Conservation (phyloP, 2,888 invertebrate species). For the Folsomia manolachei region DNA sequence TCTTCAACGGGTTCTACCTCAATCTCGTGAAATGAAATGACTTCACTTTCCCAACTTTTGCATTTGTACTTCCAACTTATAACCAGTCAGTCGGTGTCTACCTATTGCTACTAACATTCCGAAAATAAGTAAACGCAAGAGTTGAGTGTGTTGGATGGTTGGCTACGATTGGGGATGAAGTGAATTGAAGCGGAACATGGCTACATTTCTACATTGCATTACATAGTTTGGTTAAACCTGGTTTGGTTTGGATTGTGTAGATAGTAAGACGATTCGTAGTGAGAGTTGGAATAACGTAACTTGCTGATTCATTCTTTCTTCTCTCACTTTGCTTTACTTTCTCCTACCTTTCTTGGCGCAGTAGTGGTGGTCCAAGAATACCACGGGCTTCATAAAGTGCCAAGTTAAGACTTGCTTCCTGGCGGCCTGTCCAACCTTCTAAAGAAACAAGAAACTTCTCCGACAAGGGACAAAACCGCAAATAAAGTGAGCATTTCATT, state of each 20-base stretch:
- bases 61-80: neutral
- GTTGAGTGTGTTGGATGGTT: neutral
- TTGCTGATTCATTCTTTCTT: neutral
- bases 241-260: too few species aligned
- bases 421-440: neutral
- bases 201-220: too few species aligned
- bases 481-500: too few species aligned
- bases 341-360: too few species aligned
- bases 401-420: neutral
- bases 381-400: neutral
- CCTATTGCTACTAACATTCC: too few species aligned
- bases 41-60: neutral
- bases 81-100: neutral
- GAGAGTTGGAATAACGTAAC: too few species aligned
- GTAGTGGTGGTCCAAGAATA: too few species aligned
- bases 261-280: too few species aligned
- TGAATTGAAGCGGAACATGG: neutral
- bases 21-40: neutral
- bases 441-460: neutral
- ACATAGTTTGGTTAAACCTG: too few species aligned
- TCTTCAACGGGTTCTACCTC: too few species aligned
- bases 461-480: neutral
- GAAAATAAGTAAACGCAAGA: too few species aligned
- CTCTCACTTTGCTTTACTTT: neutral
- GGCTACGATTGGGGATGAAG: neutral